Evolutionary conservation across 2,797 vertebrate species (phyloP).

Genomic region (Gallinago stenura): DNA sequence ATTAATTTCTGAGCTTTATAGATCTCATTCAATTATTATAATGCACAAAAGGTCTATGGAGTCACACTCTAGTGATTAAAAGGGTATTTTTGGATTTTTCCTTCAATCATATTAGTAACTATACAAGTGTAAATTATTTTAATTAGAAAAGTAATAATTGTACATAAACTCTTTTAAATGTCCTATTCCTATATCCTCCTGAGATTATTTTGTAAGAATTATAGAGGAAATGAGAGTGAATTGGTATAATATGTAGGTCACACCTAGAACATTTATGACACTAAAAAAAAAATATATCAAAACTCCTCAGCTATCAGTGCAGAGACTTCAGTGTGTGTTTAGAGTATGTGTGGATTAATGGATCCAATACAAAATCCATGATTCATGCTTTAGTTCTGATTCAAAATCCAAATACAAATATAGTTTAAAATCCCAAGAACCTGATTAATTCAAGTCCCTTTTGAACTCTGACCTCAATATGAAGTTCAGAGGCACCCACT

Average conservation of each 20-base stretch:
- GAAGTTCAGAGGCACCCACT: not conserved
- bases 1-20: not conserved
- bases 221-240: not conserved
- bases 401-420: not conserved
- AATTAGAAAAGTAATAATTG: conserved; percentile 19
- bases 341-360: not conserved
- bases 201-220: not conserved
- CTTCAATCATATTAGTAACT: conserved; percentile 13
- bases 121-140: not conserved
- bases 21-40: not conserved
- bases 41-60: not conserved
- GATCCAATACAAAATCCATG: not conserved
- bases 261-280: not conserved
- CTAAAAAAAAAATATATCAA: not conserved
- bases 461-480: not conserved
- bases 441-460: not conserved
- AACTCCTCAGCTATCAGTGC: not conserved
- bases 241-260: not conserved
- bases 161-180: not conserved
- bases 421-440: not conserved
- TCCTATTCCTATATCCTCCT: not conserved
- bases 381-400: not conserved
- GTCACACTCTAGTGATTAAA: not conserved
- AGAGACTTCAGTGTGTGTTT: not conserved
- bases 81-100: not conserved